Base-by-base conservation (phyloP, 1,140 invertebrate species). In the Bathynomus jamesi region DNA sequence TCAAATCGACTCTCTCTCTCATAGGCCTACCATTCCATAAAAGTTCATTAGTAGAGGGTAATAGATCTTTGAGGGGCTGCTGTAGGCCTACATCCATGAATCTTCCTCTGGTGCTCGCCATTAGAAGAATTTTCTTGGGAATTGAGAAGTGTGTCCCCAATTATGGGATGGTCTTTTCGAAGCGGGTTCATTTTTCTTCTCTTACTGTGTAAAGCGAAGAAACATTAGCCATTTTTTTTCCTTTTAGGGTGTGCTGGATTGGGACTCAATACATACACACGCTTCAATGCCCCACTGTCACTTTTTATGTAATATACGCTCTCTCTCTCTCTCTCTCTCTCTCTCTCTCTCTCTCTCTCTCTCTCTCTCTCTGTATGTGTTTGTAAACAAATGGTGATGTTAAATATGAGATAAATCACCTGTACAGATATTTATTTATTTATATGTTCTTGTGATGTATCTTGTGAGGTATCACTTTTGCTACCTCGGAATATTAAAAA, bases 331-430 rank as follows among this genome's bases (percentile, higher is more conserved):
- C 28, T 65, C 32, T 65, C 62, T 62, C 30, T 31, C 31, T 11
- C 69, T 65, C 69, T 70, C 62, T 61, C 61, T 61, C 60, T 62
- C 29, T 28, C 31, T 28, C 30, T 53, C 28, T 60, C 32, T 61
- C 70, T 60, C 40, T 28, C 29, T 25, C 62, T 25, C 46, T 29
- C 32, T 66, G 4, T 53, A 2, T 53, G 11, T 53, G 1, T 53
- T 21, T 53, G 21, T 53, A 1, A n/a, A n/a, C n/a, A n/a, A n/a
- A n/a, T n/a, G n/a, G n/a, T n/a, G n/a, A n/a, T n/a, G n/a, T n/a
- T n/a, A n/a, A n/a, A n/a, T n/a, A n/a, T n/a, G n/a, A n/a, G n/a
- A n/a, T n/a, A n/a, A n/a, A n/a, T n/a, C n/a, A n/a, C n/a, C n/a
- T n/a, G n/a, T n/a, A n/a, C n/a, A n/a, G n/a, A n/a, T n/a, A n/a